A percentile compares a stretch with the other conserved stretches of the same genome.
phyloP scores from a whole-genome alignment of 2,888 invertebrate genomes.

The Rhogogaster chlorosoma region DNA sequence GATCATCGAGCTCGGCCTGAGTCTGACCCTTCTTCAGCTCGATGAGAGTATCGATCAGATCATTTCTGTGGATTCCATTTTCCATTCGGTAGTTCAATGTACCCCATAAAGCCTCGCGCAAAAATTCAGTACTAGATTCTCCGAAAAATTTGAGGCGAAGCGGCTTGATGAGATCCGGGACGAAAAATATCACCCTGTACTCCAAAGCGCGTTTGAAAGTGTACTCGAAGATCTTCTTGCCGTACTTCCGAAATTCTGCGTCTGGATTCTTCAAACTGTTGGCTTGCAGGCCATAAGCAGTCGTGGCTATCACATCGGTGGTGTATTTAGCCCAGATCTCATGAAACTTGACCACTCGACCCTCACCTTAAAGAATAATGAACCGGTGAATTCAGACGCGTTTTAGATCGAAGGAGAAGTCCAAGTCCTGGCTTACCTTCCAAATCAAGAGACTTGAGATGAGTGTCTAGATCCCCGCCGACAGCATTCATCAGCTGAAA shows the following conservation, averaged over 20 bases:
- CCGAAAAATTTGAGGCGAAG: slow-evolving; percentile 75
- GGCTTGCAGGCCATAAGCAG: slow-evolving; percentile 78
- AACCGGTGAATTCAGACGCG: background rate
- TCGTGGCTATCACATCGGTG: slow-evolving; percentile 78
- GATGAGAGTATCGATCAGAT: slow-evolving; percentile 79
- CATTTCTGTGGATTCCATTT: slow-evolving; percentile 73
- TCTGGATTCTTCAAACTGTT: slow-evolving; percentile 77
- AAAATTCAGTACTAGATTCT: slow-evolving; percentile 69
- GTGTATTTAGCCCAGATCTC: slow-evolving; percentile 69
- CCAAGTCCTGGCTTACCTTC: slow-evolving; percentile 5
- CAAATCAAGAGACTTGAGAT: slow-evolving; percentile 66
- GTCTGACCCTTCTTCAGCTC: slow-evolving; percentile 71
- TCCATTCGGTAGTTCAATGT: slow-evolving; percentile 76
- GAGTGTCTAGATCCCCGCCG: slow-evolving; percentile 74
- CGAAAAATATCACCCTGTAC: slow-evolving; percentile 75
- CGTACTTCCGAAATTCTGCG: slow-evolving; percentile 76
- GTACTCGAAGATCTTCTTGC: slow-evolving; percentile 75
- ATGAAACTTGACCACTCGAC: slow-evolving; percentile 66
- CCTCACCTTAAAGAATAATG: slow-evolving; percentile 55
- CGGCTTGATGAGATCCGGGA: slow-evolving; percentile 74
- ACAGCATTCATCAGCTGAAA: slow-evolving; percentile 78
- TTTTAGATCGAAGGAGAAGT: background rate
- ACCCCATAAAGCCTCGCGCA: slow-evolving; percentile 76
- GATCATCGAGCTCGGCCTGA: slow-evolving; percentile 40
- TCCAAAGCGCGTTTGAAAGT: slow-evolving; percentile 72